Evolutionary conservation across 2,113 vertebrate species (phyloP), one percentile per base, ranked within the genome.

Genomic region (Shinisaurus crocodilurus): DNA sequence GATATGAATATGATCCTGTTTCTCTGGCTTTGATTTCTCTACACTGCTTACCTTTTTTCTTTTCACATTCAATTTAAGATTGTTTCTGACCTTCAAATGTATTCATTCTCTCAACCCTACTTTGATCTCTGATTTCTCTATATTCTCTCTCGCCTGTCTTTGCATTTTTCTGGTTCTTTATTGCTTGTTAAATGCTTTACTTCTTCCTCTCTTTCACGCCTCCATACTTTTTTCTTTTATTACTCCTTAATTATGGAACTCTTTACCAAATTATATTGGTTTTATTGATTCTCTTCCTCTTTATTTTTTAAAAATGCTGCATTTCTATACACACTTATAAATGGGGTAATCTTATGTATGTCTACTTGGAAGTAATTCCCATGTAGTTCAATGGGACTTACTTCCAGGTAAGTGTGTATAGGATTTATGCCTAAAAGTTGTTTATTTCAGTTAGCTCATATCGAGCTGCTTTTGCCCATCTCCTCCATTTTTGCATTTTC

Each of bases 1-100:
- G 67, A 63, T 1, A 86, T 29, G 72, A 82, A 57, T 60, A 83
- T 82, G 40, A 79, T 48, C 43, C 18, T 76, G 18, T 67, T 67
- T n/a, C 57, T 50, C 86, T 67, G 76, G 5, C 76, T 88, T 48
- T 83, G 29, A 63, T 83, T 83, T 82, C 88, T 74, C 88, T 48
- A 48, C 43, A 48, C 27, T 82, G 69, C 45, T 23, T 57, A 60
- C 2, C 48, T 40, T 88, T 54, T 81, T 88, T 60, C 25, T 74
- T 67, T 88, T 88, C 60, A 88, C 25, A 37, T 88, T 88, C 60
- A 77, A 48, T 48, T 79, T 79, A 88, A 23, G 18, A 45, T 23
- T 65, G 54, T 12, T 74, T 40, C 69, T 67, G 40, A 79, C 57
- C 74, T 48, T 67, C 37, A 45, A 70, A 70, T 34, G 18, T 57